A percentile compares a stretch with the other conserved stretches of the same genome.
Evolutionary conservation across 2,797 vertebrate genomes (phyloP).

Genomic region (Pantherophis alleghaniensis): DNA sequence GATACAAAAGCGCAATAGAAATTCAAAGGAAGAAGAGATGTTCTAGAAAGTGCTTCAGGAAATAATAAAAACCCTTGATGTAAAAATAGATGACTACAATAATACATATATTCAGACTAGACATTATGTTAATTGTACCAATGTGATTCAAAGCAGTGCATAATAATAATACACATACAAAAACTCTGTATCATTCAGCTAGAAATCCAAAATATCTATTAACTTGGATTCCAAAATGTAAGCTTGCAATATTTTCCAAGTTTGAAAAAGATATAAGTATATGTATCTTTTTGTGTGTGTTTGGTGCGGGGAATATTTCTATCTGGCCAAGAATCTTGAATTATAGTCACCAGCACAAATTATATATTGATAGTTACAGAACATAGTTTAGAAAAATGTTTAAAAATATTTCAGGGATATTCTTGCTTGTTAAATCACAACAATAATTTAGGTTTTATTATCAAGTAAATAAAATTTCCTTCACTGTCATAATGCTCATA

Average conservation of each 20-base stretch:
- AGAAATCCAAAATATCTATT: not conserved
- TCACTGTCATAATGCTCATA: not conserved
- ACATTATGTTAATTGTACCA: not conserved
- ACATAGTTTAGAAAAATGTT: not conserved
- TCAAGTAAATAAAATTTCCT: not conserved
- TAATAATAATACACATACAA: not conserved
- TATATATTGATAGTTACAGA: not conserved
- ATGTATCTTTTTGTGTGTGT: not conserved
- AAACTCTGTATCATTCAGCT: not conserved
- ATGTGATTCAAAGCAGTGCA: not conserved
- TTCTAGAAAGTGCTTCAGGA: slow-evolving; percentile 3
- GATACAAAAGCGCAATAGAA: not conserved
- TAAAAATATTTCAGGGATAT: not conserved
- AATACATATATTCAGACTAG: not conserved
- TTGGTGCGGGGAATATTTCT: not conserved
- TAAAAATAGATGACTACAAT: not conserved
- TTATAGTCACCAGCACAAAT: not conserved
- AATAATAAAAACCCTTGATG: not conserved
- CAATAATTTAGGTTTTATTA: not conserved
- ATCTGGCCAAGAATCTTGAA: not conserved
- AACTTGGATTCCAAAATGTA: not conserved
- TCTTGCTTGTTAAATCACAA: not conserved
- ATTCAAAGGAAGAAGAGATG: not conserved
- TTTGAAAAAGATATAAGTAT: not conserved
- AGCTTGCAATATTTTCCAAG: not conserved